Conservation (phyloP, 1,140 invertebrate genomes). For the Drosophila repleta region DNA sequence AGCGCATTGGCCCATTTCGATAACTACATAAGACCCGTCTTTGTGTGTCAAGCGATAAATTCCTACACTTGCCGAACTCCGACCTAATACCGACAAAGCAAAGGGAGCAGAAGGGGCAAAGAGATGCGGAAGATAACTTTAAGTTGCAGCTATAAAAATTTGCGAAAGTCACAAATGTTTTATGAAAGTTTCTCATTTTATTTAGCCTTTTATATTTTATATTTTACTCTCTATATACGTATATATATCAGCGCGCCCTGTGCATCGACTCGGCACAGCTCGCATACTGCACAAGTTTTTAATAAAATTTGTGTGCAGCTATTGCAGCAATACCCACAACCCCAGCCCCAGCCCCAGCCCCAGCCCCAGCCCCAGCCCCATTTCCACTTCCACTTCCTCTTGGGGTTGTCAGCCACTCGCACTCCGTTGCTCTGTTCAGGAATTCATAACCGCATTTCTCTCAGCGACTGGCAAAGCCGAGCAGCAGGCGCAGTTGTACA, state of each 20-base stretch:
- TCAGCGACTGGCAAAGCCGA: slow-evolving; percentile 26
- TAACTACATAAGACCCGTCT: slow-evolving; percentile 58
- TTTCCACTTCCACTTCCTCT: neutral
- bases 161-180: slow-evolving; percentile 78
- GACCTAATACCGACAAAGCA: slow-evolving; percentile 32
- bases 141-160: slow-evolving; percentile 74
- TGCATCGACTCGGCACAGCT: slow-evolving; percentile 47
- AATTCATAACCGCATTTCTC: slow-evolving; percentile 77
- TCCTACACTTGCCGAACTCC: slow-evolving; percentile 40
- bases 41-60: slow-evolving; percentile 76
- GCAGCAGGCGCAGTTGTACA: slow-evolving; percentile 75
- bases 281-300: slow-evolving; percentile 66
- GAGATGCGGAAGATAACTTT: slow-evolving; percentile 38
- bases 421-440: slow-evolving; percentile 56
- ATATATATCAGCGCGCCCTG: slow-evolving; percentile 6
- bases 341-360: neutral
- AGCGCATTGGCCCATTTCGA: slow-evolving; percentile 67
- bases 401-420: slow-evolving; percentile 32
- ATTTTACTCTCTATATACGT: neutral
- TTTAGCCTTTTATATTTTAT: slow-evolving; percentile 60
- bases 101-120: neutral
- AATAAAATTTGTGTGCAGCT: slow-evolving; percentile 67
- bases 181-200: slow-evolving; percentile 77
- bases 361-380: neutral
- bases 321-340: slow-evolving; percentile 30